A percentile compares a stretch with the other conserved stretches of the same genome.
phyloP scores from a whole-genome alignment of 2,113 vertebrate genomes.

The Cettia cetti region DNA sequence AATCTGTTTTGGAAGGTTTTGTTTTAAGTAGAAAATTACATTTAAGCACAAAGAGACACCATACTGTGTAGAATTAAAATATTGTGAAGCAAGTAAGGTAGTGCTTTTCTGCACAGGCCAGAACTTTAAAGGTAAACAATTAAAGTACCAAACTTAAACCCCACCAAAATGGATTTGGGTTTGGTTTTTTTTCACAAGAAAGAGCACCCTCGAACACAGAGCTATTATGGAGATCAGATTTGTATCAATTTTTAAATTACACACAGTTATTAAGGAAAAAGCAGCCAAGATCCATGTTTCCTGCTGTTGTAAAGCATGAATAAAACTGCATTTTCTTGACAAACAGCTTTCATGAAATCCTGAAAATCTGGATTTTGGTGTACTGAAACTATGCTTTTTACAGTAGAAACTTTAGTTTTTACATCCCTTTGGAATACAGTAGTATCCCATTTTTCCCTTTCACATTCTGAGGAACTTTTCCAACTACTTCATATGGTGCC shows the following conservation, averaged over 20 bases:
- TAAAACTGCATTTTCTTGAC: neutral
- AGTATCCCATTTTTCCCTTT: neutral
- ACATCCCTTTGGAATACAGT: neutral
- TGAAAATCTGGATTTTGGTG: neutral
- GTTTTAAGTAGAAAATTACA: neutral
- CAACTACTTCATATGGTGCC: neutral
- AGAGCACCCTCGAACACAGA: neutral
- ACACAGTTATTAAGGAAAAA: neutral
- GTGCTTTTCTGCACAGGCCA: neutral
- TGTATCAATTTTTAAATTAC: neutral
- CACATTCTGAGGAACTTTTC: neutral
- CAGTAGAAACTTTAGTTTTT: neutral
- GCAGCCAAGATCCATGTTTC: neutral
- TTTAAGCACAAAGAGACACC: neutral
- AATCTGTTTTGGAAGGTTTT: neutral
- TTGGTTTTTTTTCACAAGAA: neutral
- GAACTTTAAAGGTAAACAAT: neutral
- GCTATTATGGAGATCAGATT: neutral
- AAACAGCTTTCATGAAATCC: neutral
- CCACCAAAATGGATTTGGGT: rapidly evolving
- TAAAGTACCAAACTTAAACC: neutral
- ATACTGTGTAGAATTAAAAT: neutral
- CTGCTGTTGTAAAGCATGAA: neutral
- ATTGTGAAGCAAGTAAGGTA: neutral
- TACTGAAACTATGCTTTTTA: neutral